Evolutionary conservation across 2,888 invertebrate species (phyloP).

Genomic region (Conistra vaccinii): DNA sequence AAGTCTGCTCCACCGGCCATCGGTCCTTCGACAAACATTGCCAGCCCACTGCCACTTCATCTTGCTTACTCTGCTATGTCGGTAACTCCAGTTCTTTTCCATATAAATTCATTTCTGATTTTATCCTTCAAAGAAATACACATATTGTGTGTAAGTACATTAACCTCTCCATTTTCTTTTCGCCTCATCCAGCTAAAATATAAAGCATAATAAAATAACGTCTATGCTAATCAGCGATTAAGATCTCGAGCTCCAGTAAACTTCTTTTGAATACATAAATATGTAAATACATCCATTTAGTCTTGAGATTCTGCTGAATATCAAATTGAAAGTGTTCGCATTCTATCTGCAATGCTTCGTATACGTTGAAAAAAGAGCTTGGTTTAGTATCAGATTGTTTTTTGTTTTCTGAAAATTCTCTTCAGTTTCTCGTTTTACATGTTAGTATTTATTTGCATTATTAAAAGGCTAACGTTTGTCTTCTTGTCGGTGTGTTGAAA

Average conservation of each 20-base stretch:
- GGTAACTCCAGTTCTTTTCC: neutral
- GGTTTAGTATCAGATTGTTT: neutral
- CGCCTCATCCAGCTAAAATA: constrained; percentile 1
- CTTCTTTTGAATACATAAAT: constrained; percentile 80
- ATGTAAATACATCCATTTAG: constrained; percentile 74
- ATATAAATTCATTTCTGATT: neutral
- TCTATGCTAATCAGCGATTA: constrained; percentile 75
- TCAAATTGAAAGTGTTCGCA: constrained; percentile 56
- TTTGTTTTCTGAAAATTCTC: constrained; percentile 11
- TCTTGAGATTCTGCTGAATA: constrained; percentile 63
- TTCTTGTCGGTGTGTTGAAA: neutral
- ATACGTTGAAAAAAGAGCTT: constrained; percentile 14
- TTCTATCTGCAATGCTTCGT: constrained; percentile 25
- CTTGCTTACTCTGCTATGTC: neutral
- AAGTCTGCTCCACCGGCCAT: neutral
- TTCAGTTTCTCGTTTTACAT: neutral
- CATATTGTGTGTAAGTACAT: no score
- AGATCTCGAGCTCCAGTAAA: constrained; percentile 60
- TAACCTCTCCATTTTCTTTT: neutral
- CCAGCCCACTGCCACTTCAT: neutral
- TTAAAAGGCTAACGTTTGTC: no score
- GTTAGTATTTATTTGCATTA: no score
- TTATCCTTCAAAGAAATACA: neutral
- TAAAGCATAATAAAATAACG: constrained; percentile 37
- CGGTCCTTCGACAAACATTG: neutral